Base-by-base conservation (phyloP, 2,797 vertebrate genomes). In the Pampus argenteus region DNA sequence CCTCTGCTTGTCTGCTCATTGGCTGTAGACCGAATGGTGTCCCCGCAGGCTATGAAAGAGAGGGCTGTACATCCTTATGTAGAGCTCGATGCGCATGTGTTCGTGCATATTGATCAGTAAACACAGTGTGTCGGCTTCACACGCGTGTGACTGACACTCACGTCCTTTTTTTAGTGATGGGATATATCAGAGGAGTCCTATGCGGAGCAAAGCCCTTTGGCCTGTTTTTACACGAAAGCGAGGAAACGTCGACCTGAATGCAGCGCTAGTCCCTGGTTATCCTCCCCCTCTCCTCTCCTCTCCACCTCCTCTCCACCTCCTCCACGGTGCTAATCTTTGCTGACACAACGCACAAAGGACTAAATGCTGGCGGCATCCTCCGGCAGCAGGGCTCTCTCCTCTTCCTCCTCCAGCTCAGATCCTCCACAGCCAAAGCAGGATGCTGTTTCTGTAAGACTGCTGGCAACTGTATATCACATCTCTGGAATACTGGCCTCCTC, bases 281-380 rank as follows among this genome's bases (percentile, higher is more conserved):
- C 81, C 81, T 86, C 82, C 77, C 79, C 65, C 65, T 57, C 73
- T 84, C 72, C 61, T 68, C 61, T 57, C 52, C 48, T 69, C 59
- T 68, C 69, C 63, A n/a, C 66, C 65, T 56, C 58, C 40, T 51
- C 78, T 75, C 59, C 66, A 74, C 79, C 81, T 83, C 78, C 83
- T 78, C 67, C 82, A 76, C 54, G 55, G 63, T 76, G 80, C 71
- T 95, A 92, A 94, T 94, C 93, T 89, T 83, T 91, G 89, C 90
- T 93, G 91, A 94, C 89, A 88, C 89, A 86, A 85, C 85, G 80
- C 84, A 89, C 84, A 84, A 87, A 91, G 89, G 91, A 89, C 88
- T 93, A 89, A 91, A 87, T 36, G 59, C 82, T 64, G 84, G 73
- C 83, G 62, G 71, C 87, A 84, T 90, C 84, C 79, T 86, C 59